Base-by-base conservation (phyloP, 1,140 invertebrate genomes). In the Drosophila suzukii region DNA sequence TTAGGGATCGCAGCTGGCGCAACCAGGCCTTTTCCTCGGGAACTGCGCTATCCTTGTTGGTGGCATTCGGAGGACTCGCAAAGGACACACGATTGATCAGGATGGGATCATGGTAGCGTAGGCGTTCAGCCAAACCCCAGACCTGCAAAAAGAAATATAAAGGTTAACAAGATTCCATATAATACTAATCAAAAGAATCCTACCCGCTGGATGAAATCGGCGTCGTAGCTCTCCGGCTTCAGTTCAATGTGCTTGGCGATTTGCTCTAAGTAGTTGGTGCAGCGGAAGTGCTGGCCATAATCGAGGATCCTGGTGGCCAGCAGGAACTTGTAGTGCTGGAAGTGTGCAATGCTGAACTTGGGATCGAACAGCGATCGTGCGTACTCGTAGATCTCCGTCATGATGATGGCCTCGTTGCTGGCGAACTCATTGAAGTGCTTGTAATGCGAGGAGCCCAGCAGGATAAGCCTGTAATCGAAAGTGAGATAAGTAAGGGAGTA, bases 381-480 rank as follows among this genome's bases (percentile, higher is more conserved):
- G 92, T 98, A 99, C 92, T 99, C 98, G 92, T 98, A 99, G 55
- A 98, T 96, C 93, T 99, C 97, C 0, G 98, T 99, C 90, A 98
- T 96, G 93, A 98, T 97, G 53, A 99, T 96, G 5, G 97, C 97
- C 91, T 97, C 95, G 84, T 96, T 96, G 36, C 94, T 95, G 11
- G 96, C 95, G 93, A 98, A 97, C 74, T 95, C 94, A n/a, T 93
- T 84, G 72, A 95, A 95, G 5, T 94, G 82, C 73, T 94, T 93
- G 30, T 94, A 93, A 60, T 93, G 92, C 83, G 96, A 95, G 2
- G 96, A 94, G 49, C 97, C 96, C 61, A 99, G 94, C 13, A 98
- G 93, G 27, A 97, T 95, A 43, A 98, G 93, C 88, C 97, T 97
- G 6, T 93, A 44, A 39, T 11, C 15, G 10, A 39, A 44, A 30